These are phyloP conservation scores for Dryocosmus kuriphilus DNA, from an alignment of 2,888 invertebrate genomes.

Conservation along the genomic window DNA sequence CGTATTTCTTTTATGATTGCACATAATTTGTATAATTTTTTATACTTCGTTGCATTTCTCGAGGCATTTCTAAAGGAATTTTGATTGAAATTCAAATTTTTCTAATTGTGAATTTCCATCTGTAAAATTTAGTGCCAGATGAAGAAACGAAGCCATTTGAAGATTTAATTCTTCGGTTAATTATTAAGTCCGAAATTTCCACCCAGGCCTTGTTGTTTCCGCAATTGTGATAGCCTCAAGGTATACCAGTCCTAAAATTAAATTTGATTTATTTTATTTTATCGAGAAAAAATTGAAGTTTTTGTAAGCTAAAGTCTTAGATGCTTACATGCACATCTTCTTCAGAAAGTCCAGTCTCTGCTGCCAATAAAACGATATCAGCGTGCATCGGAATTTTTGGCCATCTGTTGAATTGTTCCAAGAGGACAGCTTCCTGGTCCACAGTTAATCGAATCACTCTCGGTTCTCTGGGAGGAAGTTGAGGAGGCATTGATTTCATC, in stretches of 20 bases:
- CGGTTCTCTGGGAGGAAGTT: slow-evolving; percentile 57
- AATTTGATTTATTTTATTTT: not conserved
- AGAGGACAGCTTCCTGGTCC: slow-evolving; percentile 78
- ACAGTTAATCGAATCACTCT: slow-evolving; percentile 72
- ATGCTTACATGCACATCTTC: slow-evolving; percentile 77
- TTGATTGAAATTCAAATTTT: not conserved
- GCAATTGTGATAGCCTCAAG: slow-evolving; percentile 73
- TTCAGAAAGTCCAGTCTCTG: slow-evolving; percentile 79
- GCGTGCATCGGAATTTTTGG: slow-evolving; percentile 79
- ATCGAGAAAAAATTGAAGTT: not conserved
- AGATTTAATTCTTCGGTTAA: slow-evolving; percentile 42
- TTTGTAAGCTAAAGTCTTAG: not conserved
- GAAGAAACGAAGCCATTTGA: slow-evolving; percentile 48
- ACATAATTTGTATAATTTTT: slow-evolving; percentile 25
- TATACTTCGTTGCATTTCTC: slow-evolving; percentile 8
- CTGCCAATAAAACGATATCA: slow-evolving; percentile 79
- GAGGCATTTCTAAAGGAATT: too few species aligned
- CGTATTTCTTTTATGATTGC: slow-evolving; percentile 22
- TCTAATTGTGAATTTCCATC: not conserved
- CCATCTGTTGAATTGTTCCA: slow-evolving; percentile 78
- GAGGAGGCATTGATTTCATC: slow-evolving; percentile 62
- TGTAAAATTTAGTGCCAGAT: not conserved
- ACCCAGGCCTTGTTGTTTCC: slow-evolving; percentile 76
- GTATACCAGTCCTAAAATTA: slow-evolving; percentile 74
- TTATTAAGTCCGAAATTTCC: slow-evolving; percentile 63